Percentiles rank a stretch among this genome's conserved stretches.
Evolutionary conservation across 2,888 invertebrate genomes (phyloP).

Genomic region (Agrotis clavis): DNA sequence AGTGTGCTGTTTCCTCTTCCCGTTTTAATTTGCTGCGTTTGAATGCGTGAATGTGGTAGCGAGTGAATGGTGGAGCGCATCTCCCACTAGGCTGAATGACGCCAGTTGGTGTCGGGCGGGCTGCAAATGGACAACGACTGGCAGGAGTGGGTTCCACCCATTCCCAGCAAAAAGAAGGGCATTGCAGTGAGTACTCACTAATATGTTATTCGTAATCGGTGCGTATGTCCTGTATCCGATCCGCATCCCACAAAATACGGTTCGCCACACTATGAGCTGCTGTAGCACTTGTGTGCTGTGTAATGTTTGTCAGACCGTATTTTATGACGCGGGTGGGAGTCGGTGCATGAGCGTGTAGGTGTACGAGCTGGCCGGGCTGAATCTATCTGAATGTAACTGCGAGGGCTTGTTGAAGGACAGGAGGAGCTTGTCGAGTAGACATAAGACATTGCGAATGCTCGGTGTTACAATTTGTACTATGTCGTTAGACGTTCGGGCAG

Average conservation of each 20-base stretch:
- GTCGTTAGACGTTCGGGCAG: conserved; percentile 46
- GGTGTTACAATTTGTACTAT: conserved; percentile 30
- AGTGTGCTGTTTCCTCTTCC: conserved; percentile 24
- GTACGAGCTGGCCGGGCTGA: conserved; percentile 15
- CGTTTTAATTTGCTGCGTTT: conserved; percentile 16
- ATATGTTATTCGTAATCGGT: conserved; percentile 29
- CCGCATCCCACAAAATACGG: conserved; percentile 39
- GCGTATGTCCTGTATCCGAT: conserved; percentile 37
- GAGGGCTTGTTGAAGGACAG: conserved; percentile 10
- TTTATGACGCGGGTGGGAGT: conserved; percentile 42
- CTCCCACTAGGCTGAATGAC: conserved; percentile 78
- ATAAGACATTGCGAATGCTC: conserved; percentile 1
- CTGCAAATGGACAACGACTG: conserved; percentile 43
- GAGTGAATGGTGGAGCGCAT: conserved; percentile 77
- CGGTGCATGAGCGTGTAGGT: conserved; percentile 25
- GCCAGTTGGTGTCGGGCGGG: conserved; percentile 73
- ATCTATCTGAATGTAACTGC: conserved; percentile 10
- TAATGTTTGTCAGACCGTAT: conserved; percentile 16
- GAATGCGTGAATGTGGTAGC: conserved; percentile 57
- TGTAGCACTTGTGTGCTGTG: conserved; percentile 14
- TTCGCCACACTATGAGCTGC: conserved; percentile 26
- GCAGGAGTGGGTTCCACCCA: conserved; percentile 38
- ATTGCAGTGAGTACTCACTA: conserved; percentile 58
- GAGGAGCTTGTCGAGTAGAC: conserved; percentile 1
- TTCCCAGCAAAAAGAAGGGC: conserved; percentile 28